A percentile compares a stretch with the other conserved stretches of the same genome.
These are phyloP conservation scores for Leucozona laternaria DNA, from an alignment of 2,888 invertebrate species.

Conservation along the genomic window DNA sequence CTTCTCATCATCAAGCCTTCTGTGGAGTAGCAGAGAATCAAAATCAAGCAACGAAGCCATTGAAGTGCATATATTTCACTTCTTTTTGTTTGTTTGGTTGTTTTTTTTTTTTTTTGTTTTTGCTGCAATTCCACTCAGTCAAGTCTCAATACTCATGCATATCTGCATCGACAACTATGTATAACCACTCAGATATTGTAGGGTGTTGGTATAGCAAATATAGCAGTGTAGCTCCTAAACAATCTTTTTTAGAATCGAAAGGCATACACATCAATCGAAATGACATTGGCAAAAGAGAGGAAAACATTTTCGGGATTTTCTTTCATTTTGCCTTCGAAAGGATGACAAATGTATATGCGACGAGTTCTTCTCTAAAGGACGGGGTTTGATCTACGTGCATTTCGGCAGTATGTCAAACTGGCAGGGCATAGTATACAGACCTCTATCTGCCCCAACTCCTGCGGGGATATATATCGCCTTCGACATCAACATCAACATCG, in stretches of 20 bases:
- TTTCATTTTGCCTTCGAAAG: conserved; percentile 52
- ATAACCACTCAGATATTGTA: conserved; percentile 52
- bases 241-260: conserved; percentile 57
- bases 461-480: conserved; percentile 52
- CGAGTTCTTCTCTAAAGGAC: conserved; percentile 15
- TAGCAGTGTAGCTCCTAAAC: neutral
- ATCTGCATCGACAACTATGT: conserved; percentile 37
- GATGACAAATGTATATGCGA: conserved; percentile 59
- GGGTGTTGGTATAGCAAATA: neutral
- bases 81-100: conserved; percentile 37
- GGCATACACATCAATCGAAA: conserved; percentile 66
- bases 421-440: neutral
- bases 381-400: conserved; percentile 65
- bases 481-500: conserved; percentile 48
- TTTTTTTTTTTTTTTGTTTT: conserved; percentile 22
- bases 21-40: conserved; percentile 21
- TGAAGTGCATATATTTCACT: conserved; percentile 70
- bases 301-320: conserved; percentile 42
- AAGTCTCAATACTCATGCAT: conserved; percentile 57
- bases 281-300: conserved; percentile 39
- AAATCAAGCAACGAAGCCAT: conserved; percentile 57
- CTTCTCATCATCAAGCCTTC: neutral
- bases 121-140: conserved; percentile 65
- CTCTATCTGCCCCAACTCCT: conserved; percentile 11
- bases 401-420: conserved; percentile 55